phyloP scores from a whole-genome alignment of 2,888 invertebrate genomes.

The Parapristionchus giblindavisi region DNA sequence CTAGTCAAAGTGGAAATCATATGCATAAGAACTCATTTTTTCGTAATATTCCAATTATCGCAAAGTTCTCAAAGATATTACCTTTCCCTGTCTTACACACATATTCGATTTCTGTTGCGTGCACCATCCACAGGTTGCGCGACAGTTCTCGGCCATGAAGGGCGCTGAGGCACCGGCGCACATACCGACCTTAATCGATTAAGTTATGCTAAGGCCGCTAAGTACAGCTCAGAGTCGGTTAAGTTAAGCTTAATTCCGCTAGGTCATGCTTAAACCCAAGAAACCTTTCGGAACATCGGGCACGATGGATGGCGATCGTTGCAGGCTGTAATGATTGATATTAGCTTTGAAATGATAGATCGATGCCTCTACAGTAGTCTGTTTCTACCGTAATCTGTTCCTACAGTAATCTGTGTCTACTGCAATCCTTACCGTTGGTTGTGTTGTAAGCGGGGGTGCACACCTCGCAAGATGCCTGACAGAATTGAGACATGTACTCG shows the following conservation, averaged over 20 bases:
- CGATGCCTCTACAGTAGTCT: not conserved
- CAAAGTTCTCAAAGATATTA: constrained; percentile 1
- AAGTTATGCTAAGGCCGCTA: constrained; percentile 7
- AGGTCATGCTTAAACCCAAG: not conserved
- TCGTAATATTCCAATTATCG: not conserved
- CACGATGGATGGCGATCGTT: constrained; percentile 65
- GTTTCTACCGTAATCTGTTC: no score
- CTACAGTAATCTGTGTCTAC: not conserved
- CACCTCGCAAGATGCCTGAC: constrained; percentile 59
- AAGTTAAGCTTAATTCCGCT: not conserved
- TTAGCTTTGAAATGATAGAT: constrained; percentile 17
- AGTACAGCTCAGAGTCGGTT: not conserved
- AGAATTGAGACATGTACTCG: constrained; percentile 66
- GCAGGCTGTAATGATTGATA: constrained; percentile 55
- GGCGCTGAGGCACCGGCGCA: constrained; percentile 52
- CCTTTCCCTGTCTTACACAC: constrained; percentile 52
- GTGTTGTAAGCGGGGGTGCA: constrained; percentile 62
- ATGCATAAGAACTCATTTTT: no score
- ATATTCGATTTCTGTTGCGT: constrained; percentile 42
- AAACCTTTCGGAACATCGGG: constrained; percentile 46
- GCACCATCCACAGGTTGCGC: constrained; percentile 62
- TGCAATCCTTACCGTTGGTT: constrained; percentile 49
- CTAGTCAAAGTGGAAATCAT: no score
- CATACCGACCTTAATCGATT: constrained; percentile 43
- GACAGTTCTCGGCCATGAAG: constrained; percentile 68